Conservation (phyloP, 2,888 invertebrate genomes). For the Diogma glabrata region DNA sequence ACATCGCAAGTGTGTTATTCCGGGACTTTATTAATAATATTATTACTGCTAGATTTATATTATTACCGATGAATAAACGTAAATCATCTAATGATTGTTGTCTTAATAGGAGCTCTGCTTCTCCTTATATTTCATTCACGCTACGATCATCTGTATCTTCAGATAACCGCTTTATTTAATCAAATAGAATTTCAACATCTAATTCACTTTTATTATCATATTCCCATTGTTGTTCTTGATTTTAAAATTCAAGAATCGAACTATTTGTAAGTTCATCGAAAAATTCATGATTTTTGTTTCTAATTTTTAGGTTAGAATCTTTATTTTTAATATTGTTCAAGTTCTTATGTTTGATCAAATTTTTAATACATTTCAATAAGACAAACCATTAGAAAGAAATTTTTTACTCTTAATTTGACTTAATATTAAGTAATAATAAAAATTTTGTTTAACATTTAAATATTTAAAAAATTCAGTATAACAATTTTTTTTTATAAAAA, state of each 20-base stretch:
- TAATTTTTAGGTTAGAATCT: background rate
- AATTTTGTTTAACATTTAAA: too few relatives aligned
- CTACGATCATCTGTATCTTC: slow-evolving; percentile 39
- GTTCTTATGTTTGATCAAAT: background rate
- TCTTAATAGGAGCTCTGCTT: slow-evolving; percentile 41
- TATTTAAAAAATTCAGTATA: too few relatives aligned
- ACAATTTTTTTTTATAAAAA: too few relatives aligned
- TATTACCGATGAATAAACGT: background rate
- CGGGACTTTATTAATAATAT: too few relatives aligned
- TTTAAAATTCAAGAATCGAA: slow-evolving; percentile 35
- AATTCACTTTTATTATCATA: slow-evolving; percentile 28
- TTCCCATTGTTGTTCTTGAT: slow-evolving; percentile 32
- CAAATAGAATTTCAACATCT: slow-evolving; percentile 56
- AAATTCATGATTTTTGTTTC: background rate
- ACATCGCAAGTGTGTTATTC: too few relatives aligned
- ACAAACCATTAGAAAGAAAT: too few relatives aligned
- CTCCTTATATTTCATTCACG: slow-evolving; percentile 46
- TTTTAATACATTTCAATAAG: background rate
- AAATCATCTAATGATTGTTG: slow-evolving; percentile 22
- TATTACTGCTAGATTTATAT: too few relatives aligned
- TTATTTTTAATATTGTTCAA: background rate
- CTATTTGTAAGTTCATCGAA: slow-evolving; percentile 31
- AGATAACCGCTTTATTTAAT: slow-evolving; percentile 51
- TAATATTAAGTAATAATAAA: too few relatives aligned
- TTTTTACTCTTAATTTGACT: too few relatives aligned